Conservation (phyloP, 2,888 invertebrate genomes). For the Latrodectus elegans region DNA sequence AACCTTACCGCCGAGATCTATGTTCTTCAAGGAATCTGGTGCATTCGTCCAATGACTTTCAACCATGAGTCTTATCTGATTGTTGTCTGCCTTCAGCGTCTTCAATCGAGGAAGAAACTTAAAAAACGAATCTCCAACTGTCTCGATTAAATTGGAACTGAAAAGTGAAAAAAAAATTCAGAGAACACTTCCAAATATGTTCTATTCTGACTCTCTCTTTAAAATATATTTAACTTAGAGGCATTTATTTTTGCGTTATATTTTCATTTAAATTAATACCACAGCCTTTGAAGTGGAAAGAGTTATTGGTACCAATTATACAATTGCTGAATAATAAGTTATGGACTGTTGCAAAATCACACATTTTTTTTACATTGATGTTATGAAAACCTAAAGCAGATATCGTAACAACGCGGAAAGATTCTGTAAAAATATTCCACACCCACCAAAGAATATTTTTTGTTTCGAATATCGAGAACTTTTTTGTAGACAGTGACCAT, state of each 20-base stretch:
- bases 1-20: conserved; percentile 38
- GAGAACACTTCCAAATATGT: neutral
- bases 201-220: neutral
- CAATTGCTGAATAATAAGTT: too few species aligned
- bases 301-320: too few species aligned
- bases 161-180: neutral
- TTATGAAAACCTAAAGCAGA: too few species aligned
- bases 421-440: too few species aligned
- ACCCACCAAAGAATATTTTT: too few species aligned
- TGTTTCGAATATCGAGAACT: too few species aligned
- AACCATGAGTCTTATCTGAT: conserved; percentile 10
- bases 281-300: too few species aligned
- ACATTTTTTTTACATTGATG: too few species aligned
- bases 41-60: conserved; percentile 13
- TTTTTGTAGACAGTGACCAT: too few species aligned
- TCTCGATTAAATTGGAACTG: conserved; percentile 33
- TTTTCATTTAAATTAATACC: too few species aligned
- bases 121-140: conserved; percentile 14
- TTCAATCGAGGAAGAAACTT: conserved; percentile 7
- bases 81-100: conserved; percentile 21
- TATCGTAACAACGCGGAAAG: too few species aligned
- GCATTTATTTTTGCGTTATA: neutral
- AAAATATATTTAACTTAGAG: neutral
- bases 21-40: conserved; percentile 6
- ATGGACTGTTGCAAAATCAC: too few species aligned